A percentile compares a stretch with the other conserved stretches of the same genome.
Conservation (phyloP, 2,113 vertebrate genomes). For the Fregetta grallaria region DNA sequence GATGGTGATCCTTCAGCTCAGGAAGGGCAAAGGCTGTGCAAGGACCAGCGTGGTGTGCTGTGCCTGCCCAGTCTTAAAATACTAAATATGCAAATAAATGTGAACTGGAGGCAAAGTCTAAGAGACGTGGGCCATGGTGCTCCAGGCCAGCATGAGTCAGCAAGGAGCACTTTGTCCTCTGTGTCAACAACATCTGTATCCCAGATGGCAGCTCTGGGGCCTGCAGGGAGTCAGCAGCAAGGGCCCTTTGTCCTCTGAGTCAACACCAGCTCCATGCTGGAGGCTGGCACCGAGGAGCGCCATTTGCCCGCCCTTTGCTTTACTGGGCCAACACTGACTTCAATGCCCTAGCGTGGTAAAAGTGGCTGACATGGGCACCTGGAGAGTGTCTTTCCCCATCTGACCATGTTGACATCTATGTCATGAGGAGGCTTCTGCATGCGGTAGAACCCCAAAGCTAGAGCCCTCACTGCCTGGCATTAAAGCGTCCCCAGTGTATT, state of each 20-base stretch:
- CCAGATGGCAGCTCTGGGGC: background rate
- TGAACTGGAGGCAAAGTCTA: background rate
- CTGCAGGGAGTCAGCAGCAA: background rate
- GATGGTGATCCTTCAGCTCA: background rate
- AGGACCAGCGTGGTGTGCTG: background rate
- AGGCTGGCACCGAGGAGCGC: background rate
- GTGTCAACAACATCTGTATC: background rate
- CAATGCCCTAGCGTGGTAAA: background rate
- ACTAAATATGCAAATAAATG: background rate
- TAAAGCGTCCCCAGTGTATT: background rate
- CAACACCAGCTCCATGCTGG: background rate
- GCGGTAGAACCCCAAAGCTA: background rate
- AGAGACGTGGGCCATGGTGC: fast-evolving
- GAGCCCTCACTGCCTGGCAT: background rate
- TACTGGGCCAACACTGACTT: background rate
- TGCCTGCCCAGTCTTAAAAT: background rate
- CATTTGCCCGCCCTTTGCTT: background rate
- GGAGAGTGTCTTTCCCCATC: background rate
- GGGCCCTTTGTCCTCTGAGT: background rate
- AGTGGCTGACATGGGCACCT: background rate
- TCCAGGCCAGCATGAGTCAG: background rate
- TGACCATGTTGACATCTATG: fast-evolving
- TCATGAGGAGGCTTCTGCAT: background rate
- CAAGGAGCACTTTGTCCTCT: background rate
- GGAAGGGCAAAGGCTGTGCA: background rate